Evolutionary conservation across 1,140 invertebrate genomes (phyloP), one percentile per base, ranked within the genome.

Genomic region (Drosophila oshimai): DNA sequence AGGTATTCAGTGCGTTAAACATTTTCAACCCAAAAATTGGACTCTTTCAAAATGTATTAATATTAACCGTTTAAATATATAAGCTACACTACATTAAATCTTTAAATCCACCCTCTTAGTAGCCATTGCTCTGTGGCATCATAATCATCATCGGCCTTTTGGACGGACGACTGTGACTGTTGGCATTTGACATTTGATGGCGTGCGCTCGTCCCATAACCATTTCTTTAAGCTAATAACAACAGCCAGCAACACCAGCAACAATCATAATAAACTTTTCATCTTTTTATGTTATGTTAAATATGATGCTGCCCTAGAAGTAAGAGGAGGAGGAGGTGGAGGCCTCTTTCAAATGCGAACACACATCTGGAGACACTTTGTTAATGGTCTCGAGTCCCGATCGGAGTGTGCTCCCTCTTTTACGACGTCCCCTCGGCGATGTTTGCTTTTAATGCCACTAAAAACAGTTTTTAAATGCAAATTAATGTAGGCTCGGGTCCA

Each of bases 261-360:
- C 77, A 81, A 86, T 87, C 80, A 86, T 86, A 87, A 86, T 86
- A 86, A 86, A 86, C 80, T 87, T 86, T 80, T 84, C 80, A 86
- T 84, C 80, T 86, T 87, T 86, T 86, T 80, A 86, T 87, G 79
- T 83, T 78, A 84, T 78, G 81, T 86, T 87, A 87, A 87, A 87
- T 86, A 76, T 72, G 81, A 83, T 61, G 77, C 49, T 69, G 67
- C 65, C 72, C 34, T 54, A 31, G 51, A 71, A 65, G 58, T 58
- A 67, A 2, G n/a, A 26, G 12, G 26, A 68, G 36, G 47, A 71
- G 12, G 10, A 22, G 20, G 26, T 10, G 20, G 57, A 26, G 44
- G 28, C 12, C 50, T 76, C 64, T 26, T 44, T 55, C 44, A 18
- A 12, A 67, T 37, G 45, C 45, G 57, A 46, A 50, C 62, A 58